A percentile compares a stretch with the other conserved stretches of the same genome.
Conservation (phyloP, 1,140 invertebrate genomes). For the Cydia pomonella region DNA sequence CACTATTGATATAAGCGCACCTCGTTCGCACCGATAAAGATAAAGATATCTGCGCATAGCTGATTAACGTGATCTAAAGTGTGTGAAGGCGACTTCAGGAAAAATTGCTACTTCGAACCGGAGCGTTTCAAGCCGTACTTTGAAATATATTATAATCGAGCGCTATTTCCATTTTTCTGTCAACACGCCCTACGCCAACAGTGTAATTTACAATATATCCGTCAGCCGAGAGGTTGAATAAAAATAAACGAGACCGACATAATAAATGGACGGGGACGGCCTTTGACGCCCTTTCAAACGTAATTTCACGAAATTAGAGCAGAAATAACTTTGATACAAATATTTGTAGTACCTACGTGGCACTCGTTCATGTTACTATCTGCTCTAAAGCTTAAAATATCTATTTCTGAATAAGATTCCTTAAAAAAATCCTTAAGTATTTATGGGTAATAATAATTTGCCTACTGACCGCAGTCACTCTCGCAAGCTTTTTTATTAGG, state of each 20-base stretch:
- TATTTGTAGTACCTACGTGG: not conserved
- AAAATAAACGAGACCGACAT: slow-evolving; percentile 24
- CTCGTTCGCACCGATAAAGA: too few relatives aligned
- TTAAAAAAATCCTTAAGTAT: too few relatives aligned
- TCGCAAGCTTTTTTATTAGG: too few relatives aligned
- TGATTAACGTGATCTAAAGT: too few relatives aligned
- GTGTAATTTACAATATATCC: slow-evolving; percentile 33
- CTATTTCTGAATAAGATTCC: too few relatives aligned
- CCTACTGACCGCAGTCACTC: too few relatives aligned
- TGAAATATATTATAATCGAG: not conserved
- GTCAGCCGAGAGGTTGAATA: slow-evolving; percentile 20
- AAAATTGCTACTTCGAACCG: not conserved
- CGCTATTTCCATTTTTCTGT: slow-evolving; percentile 7
- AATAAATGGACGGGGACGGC: slow-evolving; percentile 16
- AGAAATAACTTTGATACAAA: not conserved
- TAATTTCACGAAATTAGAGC: not conserved
- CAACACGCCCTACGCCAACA: slow-evolving; percentile 32
- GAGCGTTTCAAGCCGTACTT: not conserved
- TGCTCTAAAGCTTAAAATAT: too few relatives aligned
- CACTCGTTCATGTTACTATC: not conserved
- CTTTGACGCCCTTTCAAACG: slow-evolving; percentile 7
- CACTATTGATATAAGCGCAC: too few relatives aligned
- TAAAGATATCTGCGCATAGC: too few relatives aligned
- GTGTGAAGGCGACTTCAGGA: too few relatives aligned
- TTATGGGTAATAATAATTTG: too few relatives aligned